phyloP scores from a whole-genome alignment of 64 coral and sea anemone species.

The Acropora tenuis region DNA sequence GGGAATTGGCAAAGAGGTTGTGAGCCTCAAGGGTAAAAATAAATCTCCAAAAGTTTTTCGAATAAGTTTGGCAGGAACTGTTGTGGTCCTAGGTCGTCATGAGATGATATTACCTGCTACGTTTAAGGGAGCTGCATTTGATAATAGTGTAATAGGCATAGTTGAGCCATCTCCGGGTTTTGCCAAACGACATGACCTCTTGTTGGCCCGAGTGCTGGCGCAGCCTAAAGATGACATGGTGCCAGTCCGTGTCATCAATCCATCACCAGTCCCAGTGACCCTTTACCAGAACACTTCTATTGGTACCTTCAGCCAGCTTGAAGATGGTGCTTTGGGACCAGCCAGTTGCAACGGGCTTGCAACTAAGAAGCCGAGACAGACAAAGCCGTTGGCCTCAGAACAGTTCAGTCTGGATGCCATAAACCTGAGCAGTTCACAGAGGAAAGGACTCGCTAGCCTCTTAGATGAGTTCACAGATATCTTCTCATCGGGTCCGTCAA shows the following conservation, averaged over 20 bases:
- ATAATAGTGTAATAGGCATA: background rate
- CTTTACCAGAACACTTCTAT: background rate
- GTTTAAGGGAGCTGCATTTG: constrained; percentile 1
- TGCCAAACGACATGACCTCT: no score
- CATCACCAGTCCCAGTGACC: constrained; percentile 1
- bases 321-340: background rate
- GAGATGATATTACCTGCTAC: background rate
- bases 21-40: no score
- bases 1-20: no score
- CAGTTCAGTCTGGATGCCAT: background rate
- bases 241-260: background rate
- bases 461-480: background rate
- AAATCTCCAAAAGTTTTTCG: no score
- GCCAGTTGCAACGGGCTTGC: no score
- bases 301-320: constrained; percentile 10
- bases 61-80: constrained; percentile 22
- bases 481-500: background rate
- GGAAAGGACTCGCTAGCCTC: background rate
- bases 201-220: background rate
- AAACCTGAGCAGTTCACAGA: background rate
- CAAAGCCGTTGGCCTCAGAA: background rate
- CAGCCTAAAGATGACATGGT: background rate
- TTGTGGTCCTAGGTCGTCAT: background rate
- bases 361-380: background rate
- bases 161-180: constrained; percentile 11